A percentile compares a stretch with the other conserved stretches of the same genome.
Evolutionary conservation across 2,113 vertebrate species (phyloP).

Genomic region (Dunckerocampus dactyliophorus): DNA sequence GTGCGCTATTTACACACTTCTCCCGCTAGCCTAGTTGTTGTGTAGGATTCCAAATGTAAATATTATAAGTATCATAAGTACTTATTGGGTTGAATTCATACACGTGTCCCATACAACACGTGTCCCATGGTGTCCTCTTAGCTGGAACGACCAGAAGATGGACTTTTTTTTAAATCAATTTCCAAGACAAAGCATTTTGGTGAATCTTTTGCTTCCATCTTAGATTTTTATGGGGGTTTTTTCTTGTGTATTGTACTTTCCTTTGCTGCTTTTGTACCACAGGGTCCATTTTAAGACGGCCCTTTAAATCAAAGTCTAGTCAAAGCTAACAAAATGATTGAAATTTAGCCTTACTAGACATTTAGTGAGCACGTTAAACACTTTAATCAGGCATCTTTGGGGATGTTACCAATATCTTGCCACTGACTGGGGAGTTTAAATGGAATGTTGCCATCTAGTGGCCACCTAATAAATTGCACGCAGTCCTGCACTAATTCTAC

Average conservation of each 20-base stretch:
- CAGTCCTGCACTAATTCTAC: not conserved
- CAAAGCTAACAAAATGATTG: constrained; percentile 6
- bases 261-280: constrained; percentile 56
- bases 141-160: constrained; percentile 48
- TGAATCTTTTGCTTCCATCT: constrained; percentile 27
- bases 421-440: not conserved
- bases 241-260: constrained; percentile 39
- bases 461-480: constrained; percentile 36
- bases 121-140: constrained; percentile 34
- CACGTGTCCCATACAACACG: too few relatives aligned
- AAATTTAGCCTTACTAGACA: constrained; percentile 18
- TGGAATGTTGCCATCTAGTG: constrained; percentile 39
- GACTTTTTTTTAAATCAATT: constrained; percentile 47
- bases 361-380: too few relatives aligned
- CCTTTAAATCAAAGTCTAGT: constrained; percentile 39
- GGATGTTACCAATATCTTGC: too few relatives aligned
- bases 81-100: constrained; percentile 45
- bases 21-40: constrained; percentile 21
- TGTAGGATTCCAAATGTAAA: constrained; percentile 50
- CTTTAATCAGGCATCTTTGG: too few relatives aligned
- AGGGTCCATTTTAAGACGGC: constrained; percentile 45
- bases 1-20: constrained; percentile 34
- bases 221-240: constrained; percentile 26
- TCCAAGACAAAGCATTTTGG: constrained; percentile 52
- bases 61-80: constrained; percentile 46